Conservation (phyloP, 2,797 vertebrate species). For the Sebastes aleutianus region DNA sequence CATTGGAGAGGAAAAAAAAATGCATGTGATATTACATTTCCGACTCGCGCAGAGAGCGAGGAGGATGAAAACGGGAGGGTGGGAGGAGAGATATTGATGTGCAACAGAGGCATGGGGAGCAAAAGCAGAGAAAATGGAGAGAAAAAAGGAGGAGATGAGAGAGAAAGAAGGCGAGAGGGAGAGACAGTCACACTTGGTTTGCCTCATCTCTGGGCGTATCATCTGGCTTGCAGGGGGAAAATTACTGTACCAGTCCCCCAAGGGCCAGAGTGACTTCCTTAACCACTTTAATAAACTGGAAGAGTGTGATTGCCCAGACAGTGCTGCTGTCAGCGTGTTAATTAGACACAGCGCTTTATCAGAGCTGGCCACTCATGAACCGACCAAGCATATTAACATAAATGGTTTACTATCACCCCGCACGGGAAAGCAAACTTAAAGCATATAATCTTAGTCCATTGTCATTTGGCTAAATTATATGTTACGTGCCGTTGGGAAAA, state of each 20-base stretch:
- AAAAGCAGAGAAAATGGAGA: constrained; percentile 41
- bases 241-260: constrained; percentile 74
- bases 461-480: constrained; percentile 35
- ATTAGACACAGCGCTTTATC: constrained; percentile 83
- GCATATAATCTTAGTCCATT: constrained; percentile 47
- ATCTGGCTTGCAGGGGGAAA: constrained; percentile 73
- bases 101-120: constrained; percentile 34
- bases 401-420: constrained; percentile 63
- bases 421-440: constrained; percentile 28
- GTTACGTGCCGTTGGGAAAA: constrained; percentile 13
- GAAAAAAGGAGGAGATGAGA: constrained; percentile 41
- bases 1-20: constrained; percentile 18
- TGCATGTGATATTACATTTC: constrained; percentile 76
- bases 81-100: constrained; percentile 56
- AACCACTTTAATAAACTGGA: constrained; percentile 82
- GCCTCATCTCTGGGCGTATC: constrained; percentile 72
- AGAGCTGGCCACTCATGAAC: constrained; percentile 76
- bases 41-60: constrained; percentile 18
- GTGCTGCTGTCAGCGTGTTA: constrained; percentile 80
- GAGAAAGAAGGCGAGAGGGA: constrained; percentile 43
- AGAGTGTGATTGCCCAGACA: constrained; percentile 80
- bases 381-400: constrained; percentile 64
- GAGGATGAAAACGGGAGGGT: background rate
- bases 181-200: constrained; percentile 73
- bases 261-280: constrained; percentile 79